Base-by-base conservation (phyloP, 2,113 vertebrate species). In the Rhagologus leucostigma region DNA sequence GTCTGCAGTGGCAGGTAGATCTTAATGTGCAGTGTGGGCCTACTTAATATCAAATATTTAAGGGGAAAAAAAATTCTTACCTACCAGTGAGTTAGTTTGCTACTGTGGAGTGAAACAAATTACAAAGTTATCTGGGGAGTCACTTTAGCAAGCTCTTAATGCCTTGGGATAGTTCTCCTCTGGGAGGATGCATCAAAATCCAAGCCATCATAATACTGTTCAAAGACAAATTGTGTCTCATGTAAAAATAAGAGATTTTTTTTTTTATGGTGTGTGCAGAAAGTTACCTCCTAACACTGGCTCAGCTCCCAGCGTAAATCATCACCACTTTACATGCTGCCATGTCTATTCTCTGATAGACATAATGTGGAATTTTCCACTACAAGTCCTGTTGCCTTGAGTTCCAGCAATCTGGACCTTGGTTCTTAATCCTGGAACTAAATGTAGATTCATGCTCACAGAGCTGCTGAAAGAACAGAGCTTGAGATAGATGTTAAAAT, bases 341-440 rank as follows among this genome's bases (percentile, higher is more conserved):
- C 13, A 1, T 41, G 47, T 87, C 93, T 87, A 16, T 83, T 89
- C 83, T 89, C 84, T 87, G 84, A 88, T 7, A 81, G 88, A 92
- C 68, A 83, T 52, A 30, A 84, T 39, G 92, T 94, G 92, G 93
- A 95, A 94, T 92, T 96, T 96, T 94, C 84, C 93, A 81, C 93
- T 46, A 52, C n/a, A 10, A 64, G 76, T 84, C 89, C 84, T 76
- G 55, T 62, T 88, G 67, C 90, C 71, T 88, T 27, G 63, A 67
- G 67, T 77, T 91, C 57, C 82, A 77, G 59, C 91, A 96, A 90
- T 84, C 80, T 92, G 92, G 88, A 89, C 90, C 86, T 89, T 50
- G 18, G 62, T 86, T 93, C 71, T 76, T 94, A 91, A 93, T 93
- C 32, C 89, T 92, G 89, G 85, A 86, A 75, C 73, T 75, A 73